Percentiles rank a stretch among this genome's conserved stretches.
phyloP scores from a whole-genome alignment of 2,888 invertebrate genomes.

The Heliconius hortense region DNA sequence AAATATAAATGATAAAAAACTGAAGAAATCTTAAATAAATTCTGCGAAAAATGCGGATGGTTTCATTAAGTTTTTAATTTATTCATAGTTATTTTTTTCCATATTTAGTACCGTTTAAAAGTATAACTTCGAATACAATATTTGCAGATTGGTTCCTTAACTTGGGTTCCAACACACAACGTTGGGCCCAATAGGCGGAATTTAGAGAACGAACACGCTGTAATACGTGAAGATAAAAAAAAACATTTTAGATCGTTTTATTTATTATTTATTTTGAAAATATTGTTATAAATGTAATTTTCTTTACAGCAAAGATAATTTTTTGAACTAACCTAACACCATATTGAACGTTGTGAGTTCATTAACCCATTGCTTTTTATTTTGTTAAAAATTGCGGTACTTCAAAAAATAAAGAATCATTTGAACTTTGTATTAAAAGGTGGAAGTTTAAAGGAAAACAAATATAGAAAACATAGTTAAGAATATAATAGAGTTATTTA shows the following conservation, averaged over 20 bases:
- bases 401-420: background rate
- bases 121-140: too few relatives aligned
- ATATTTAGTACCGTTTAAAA: too few relatives aligned
- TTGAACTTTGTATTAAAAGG: background rate
- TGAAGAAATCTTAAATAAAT: background rate
- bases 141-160: too few relatives aligned
- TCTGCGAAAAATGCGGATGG: background rate
- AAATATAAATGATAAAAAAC: background rate
- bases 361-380: background rate
- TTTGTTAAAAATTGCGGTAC: background rate
- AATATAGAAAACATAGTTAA: background rate
- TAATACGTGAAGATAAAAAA: too few relatives aligned
- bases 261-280: too few relatives aligned
- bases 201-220: too few relatives aligned
- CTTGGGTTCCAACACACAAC: too few relatives aligned
- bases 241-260: too few relatives aligned
- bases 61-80: background rate
- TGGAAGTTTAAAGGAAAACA: background rate
- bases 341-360: background rate
- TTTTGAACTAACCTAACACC: background rate
- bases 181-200: too few relatives aligned
- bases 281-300: too few relatives aligned
- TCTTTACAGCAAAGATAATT: background rate
- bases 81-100: background rate
- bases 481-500: background rate